Evolutionary conservation across 2,797 vertebrate genomes (phyloP).

Genomic region (Parotocinclus haroldoi): DNA sequence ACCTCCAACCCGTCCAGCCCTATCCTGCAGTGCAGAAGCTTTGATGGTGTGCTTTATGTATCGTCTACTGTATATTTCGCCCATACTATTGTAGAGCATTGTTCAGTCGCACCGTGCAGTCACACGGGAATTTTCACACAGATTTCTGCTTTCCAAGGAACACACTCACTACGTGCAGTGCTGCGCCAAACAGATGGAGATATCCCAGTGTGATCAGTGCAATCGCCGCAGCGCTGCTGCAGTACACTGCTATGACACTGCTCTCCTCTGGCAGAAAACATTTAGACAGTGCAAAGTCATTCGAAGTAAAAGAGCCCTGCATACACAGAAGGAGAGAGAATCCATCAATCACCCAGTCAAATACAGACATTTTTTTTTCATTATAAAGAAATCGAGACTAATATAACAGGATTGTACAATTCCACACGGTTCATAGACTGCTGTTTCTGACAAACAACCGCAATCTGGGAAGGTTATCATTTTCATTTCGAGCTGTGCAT

Average conservation of each 20-base stretch:
- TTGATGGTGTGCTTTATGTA: too few species aligned
- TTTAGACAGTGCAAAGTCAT: constrained; percentile 79
- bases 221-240: constrained; percentile 60
- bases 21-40: too few species aligned
- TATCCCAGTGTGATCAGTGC: constrained; percentile 69
- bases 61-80: too few species aligned
- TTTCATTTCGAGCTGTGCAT: too few species aligned
- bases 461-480: too few species aligned
- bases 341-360: neutral
- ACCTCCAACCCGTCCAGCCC: too few species aligned
- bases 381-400: too few species aligned
- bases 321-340: constrained; percentile 6
- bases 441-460: too few species aligned
- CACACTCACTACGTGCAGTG: constrained; percentile 73
- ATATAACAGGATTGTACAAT: too few species aligned
- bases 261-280: constrained; percentile 89
- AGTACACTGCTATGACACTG: constrained; percentile 81
- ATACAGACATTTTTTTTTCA: neutral
- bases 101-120: too few species aligned
- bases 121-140: constrained; percentile 59
- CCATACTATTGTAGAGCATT: too few species aligned
- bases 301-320: constrained; percentile 81
- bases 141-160: constrained; percentile 83
- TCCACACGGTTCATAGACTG: too few species aligned
- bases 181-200: constrained; percentile 70